These are phyloP conservation scores for Harmothoe impar DNA, from an alignment of 2,888 invertebrate genomes.

Conservation along the genomic window DNA sequence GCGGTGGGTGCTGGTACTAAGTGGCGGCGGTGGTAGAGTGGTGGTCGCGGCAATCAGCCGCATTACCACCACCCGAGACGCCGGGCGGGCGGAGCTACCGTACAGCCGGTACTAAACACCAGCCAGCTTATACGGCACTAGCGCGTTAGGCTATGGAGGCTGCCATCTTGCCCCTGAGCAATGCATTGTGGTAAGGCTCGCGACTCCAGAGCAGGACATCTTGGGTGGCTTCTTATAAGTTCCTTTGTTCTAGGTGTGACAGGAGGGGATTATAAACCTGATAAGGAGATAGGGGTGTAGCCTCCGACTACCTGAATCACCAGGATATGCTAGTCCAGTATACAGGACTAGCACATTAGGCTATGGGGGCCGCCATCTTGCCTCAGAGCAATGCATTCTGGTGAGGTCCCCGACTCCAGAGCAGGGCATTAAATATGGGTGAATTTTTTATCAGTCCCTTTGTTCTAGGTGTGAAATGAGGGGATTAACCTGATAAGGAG, in stretches of 20 bases:
- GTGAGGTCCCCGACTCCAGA: background rate
- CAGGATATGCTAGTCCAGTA: no score
- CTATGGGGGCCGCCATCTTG: no score
- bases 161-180: background rate
- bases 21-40: slow-evolving; percentile 59
- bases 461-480: no score
- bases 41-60: slow-evolving; percentile 52
- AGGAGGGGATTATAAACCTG: no score
- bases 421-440: no score
- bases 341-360: background rate
- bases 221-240: background rate
- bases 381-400: no score
- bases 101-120: background rate
- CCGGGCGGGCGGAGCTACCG: background rate
- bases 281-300: no score
- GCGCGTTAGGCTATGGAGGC: background rate
- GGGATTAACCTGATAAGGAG: background rate
- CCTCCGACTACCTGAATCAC: no score
- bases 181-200: background rate
- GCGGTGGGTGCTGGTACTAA: background rate
- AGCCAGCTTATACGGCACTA: no score
- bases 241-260: no score
- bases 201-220: background rate
- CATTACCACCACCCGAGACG: background rate
- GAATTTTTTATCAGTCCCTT: no score